phyloP scores from a whole-genome alignment of 2,888 invertebrate genomes.

The Chalcis sispes region DNA sequence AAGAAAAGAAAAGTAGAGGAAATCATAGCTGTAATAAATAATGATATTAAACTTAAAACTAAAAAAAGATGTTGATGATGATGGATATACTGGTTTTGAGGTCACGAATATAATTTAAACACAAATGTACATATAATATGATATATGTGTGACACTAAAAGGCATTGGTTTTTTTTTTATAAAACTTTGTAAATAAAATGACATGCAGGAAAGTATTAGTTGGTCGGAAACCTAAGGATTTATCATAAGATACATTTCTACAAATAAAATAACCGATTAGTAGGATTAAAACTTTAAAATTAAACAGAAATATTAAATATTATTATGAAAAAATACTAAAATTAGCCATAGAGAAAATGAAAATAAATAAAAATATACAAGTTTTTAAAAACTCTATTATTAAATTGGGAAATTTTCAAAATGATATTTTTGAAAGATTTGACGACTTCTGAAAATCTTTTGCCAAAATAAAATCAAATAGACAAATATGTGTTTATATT shows the following conservation, averaged over 20 bases:
- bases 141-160: too few species aligned
- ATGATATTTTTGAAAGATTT: background rate
- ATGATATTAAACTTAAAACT: too few species aligned
- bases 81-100: too few species aligned
- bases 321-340: background rate
- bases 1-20: too few species aligned
- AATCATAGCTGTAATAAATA: too few species aligned
- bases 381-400: background rate
- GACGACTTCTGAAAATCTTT: background rate
- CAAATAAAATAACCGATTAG: constrained; percentile 3
- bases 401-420: background rate
- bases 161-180: too few species aligned
- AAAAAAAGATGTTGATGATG: too few species aligned
- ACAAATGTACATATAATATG: too few species aligned
- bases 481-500: constrained; percentile 1
- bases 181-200: constrained; percentile 5
- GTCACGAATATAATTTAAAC: too few species aligned
- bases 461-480: background rate
- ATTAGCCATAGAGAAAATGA: background rate
- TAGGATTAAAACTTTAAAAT: background rate
- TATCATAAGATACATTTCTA: background rate
- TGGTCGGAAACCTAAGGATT: background rate
- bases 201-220: background rate
- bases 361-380: background rate
- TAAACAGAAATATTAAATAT: background rate